Evolutionary conservation across 2,888 invertebrate species (phyloP), one percentile per base, ranked within the genome.

Genomic region (Drosophila lutescens): DNA sequence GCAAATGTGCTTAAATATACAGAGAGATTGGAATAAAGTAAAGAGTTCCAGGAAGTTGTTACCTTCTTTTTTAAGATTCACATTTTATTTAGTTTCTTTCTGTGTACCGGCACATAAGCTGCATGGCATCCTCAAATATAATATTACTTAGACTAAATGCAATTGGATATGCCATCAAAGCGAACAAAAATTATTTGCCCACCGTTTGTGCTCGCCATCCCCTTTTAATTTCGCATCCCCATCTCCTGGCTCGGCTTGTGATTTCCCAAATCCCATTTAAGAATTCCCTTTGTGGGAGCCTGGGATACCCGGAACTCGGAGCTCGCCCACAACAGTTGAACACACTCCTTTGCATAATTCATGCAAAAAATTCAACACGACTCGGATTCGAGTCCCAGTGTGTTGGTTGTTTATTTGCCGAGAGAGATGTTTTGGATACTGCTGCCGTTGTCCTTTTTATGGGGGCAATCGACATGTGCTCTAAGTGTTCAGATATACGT

Each of bases 231-330:
- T 76, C 63, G 49, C 43, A 43, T 49, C 43, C 44, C 51, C 41
- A 41, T 47, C 71, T 51, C 63, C 36, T 8, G 47, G 41, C 23
- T 53, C 20, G 41, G 62, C 53, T 79, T 77, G 70, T 79, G 83
- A 83, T 83, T 83, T 83, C 86, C 83, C 83, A 86, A 83, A 83
- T 86, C 83, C 84, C 84, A 86, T 83, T 83, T 83, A 83, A 74
- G 77, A 76, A 83, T 83, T 86, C 86, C 84, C 86, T 83, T 80
- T 83, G 76, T 86, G 81, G 78, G 83, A 79, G 51, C 17, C 36
- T n/a, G 58, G 49, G 70, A 46, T 58, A 17, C 43, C 58, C 44
- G 47, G 49, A 57, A 43, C 54, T 44, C 80, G 30, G 86, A 34
- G 67, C 47, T 70, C 60, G 56, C 80, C 72, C 59, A 61, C 78